A percentile compares a stretch with the other conserved stretches of the same genome.
Conservation (phyloP, 2,888 invertebrate species). For the Hololepta plana region DNA sequence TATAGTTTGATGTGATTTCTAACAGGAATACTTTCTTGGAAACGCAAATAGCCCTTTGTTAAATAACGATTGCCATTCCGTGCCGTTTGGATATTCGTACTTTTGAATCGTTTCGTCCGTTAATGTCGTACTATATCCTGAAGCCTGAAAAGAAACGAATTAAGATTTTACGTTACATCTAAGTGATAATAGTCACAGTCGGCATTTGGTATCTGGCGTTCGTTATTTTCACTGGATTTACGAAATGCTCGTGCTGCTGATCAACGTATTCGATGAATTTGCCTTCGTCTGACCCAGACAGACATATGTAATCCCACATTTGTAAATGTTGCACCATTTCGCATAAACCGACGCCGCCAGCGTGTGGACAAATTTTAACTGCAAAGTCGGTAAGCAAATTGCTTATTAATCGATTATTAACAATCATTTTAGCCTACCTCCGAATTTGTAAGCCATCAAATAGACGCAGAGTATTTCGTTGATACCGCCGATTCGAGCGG, state of each 20-base stretch:
- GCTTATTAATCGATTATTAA: slow-evolving; percentile 2
- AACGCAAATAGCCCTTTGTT: slow-evolving; percentile 36
- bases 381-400: slow-evolving; percentile 15
- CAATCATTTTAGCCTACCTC: too few species aligned
- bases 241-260: slow-evolving; percentile 80
- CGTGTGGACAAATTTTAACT: slow-evolving; percentile 90
- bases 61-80: slow-evolving; percentile 54
- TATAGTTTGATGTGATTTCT: slow-evolving; percentile 2
- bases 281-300: slow-evolving; percentile 51
- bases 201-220: slow-evolving; percentile 61
- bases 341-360: slow-evolving; percentile 86
- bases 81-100: slow-evolving; percentile 62
- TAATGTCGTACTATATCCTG: slow-evolving; percentile 73
- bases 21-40: slow-evolving; percentile 20
- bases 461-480: slow-evolving; percentile 79
- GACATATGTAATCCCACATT: slow-evolving; percentile 66
- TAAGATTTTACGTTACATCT: slow-evolving; percentile 6
- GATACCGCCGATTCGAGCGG: slow-evolving; percentile 71
- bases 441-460: slow-evolving; percentile 72
- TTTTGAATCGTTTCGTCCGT: slow-evolving; percentile 45
- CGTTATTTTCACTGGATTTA: slow-evolving; percentile 47
- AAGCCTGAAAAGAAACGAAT: slow-evolving; percentile 27
- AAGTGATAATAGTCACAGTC: slow-evolving; percentile 30
- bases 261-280: slow-evolving; percentile 75
- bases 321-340: slow-evolving; percentile 89